Evolutionary conservation across 1,140 invertebrate species (phyloP).

Genomic region (Drosophila neocordata): DNA sequence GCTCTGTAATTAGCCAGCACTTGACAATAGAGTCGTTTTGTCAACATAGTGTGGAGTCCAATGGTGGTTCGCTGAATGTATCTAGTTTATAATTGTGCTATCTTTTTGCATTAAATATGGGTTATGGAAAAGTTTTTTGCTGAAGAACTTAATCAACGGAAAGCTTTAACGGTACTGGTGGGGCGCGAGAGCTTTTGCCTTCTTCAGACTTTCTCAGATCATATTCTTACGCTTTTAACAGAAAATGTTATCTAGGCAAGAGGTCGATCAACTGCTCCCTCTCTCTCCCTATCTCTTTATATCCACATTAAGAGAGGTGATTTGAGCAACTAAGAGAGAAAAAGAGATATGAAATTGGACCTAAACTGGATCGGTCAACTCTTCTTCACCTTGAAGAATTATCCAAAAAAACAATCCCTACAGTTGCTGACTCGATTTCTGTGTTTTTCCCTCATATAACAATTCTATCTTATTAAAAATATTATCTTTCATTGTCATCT

Average conservation of each 20-base stretch:
- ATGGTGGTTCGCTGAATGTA: constrained; percentile 20
- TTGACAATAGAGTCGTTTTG: constrained; percentile 12
- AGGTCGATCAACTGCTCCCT: too few species aligned
- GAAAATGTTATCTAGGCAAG: constrained; percentile 24
- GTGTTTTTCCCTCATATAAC: constrained; percentile 1
- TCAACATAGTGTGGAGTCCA: constrained; percentile 21
- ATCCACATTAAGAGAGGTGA: background rate
- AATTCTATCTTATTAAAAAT: constrained; percentile 33
- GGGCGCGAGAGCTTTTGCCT: constrained; percentile 3
- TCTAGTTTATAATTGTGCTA: constrained; percentile 27
- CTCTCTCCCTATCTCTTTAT: background rate
- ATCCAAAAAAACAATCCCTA: background rate
- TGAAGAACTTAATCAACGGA: constrained; percentile 35
- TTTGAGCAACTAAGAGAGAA: background rate
- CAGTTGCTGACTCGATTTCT: background rate
- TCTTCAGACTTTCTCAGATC: background rate
- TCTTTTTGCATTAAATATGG: constrained; percentile 7
- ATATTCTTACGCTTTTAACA: background rate
- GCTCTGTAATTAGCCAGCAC: constrained; percentile 41
- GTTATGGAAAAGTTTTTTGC: constrained; percentile 40
- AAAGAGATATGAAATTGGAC: background rate
- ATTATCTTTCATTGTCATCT: constrained; percentile 19
- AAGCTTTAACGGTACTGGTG: constrained; percentile 43
- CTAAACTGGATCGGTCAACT: constrained; percentile 1
- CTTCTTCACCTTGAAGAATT: constrained; percentile 18